Conservation (phyloP, 2,113 vertebrate genomes). For the Caranx ignobilis region DNA sequence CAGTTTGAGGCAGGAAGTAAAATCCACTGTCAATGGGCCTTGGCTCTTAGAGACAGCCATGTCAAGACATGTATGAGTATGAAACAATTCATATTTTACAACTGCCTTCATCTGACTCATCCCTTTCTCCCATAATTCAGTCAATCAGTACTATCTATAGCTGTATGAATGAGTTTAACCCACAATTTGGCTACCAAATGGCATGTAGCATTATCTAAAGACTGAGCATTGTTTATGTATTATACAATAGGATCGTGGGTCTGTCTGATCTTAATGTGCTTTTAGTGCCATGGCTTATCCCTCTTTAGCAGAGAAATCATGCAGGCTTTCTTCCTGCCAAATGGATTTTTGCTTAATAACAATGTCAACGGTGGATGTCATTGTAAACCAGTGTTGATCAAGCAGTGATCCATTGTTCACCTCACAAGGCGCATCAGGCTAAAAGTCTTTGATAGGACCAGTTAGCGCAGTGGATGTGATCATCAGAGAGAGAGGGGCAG, state of each 20-base stretch:
- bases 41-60: not conserved
- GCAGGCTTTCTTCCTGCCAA: conserved; percentile 23
- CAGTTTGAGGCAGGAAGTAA: not conserved
- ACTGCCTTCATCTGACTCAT: not conserved
- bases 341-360: conserved; percentile 18
- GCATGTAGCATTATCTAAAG: not conserved
- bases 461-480: not conserved
- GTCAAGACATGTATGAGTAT: not conserved
- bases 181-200: conserved; percentile 4
- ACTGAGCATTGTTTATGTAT: conserved; percentile 16
- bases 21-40: not conserved
- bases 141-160: not conserved
- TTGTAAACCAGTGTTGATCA: conserved; percentile 11
- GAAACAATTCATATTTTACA: not conserved
- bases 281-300: conserved; percentile 52
- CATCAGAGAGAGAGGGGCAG: conserved; percentile 6
- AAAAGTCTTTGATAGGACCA: too few species aligned
- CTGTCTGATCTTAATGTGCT: conserved; percentile 34
- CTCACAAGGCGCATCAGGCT: not conserved
- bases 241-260: conserved; percentile 12
- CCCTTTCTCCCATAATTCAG: not conserved
- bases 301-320: conserved; percentile 18
- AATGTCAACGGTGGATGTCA: conserved; percentile 20
- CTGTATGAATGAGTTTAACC: not conserved
- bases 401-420: not conserved